phyloP scores from a whole-genome alignment of 2,888 invertebrate genomes.

The Smittia aterrima region DNA sequence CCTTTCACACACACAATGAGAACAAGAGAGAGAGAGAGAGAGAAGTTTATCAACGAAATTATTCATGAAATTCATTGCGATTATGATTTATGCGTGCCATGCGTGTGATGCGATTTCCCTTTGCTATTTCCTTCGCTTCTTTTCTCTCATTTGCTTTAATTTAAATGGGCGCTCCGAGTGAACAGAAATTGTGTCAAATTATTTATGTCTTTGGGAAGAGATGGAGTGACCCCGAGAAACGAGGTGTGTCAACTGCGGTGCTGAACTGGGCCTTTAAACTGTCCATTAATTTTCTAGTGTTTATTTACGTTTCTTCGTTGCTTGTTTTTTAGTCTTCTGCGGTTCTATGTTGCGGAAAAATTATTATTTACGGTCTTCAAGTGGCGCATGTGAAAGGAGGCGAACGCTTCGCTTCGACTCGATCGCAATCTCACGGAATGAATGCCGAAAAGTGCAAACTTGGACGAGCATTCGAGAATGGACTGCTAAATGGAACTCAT shows the following conservation, averaged over 20 bases:
- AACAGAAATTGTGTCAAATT: background rate
- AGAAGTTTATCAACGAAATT: too few species aligned
- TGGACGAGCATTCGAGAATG: too few species aligned
- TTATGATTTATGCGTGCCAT: conserved; percentile 35
- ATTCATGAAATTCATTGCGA: conserved; percentile 28
- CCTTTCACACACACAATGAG: too few species aligned
- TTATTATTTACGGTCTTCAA: background rate
- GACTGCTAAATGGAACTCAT: too few species aligned
- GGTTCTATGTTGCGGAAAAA: background rate
- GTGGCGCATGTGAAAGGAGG: background rate
- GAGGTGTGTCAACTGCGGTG: background rate
- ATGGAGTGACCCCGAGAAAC: too few species aligned
- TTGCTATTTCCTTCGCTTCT: conserved; percentile 17
- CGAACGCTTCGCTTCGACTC: too few species aligned
- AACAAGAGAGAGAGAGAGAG: too few species aligned
- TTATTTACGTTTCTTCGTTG: background rate
- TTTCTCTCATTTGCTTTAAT: background rate
- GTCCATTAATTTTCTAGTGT: background rate
- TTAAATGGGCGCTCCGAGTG: too few species aligned
- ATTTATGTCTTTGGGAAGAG: background rate
- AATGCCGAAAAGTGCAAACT: too few species aligned
- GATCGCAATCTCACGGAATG: too few species aligned
- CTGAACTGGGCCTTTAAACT: background rate
- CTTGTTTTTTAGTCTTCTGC: background rate
- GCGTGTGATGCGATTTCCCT: conserved; percentile 31